Percentiles rank a stretch among this genome's conserved stretches.
These are phyloP conservation scores for Villa cingulata DNA, from an alignment of 2,888 invertebrate genomes.

Conservation along the genomic window DNA sequence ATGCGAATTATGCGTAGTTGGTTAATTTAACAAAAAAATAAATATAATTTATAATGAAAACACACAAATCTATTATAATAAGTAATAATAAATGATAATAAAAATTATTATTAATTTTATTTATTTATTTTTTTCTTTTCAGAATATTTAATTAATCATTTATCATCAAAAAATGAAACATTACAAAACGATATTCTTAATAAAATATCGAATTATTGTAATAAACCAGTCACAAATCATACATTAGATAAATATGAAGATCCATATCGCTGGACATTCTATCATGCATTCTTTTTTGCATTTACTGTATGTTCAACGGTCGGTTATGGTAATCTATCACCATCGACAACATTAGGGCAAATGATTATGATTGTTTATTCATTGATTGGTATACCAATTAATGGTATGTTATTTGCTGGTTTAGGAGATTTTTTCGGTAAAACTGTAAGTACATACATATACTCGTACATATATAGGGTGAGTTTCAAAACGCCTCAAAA, in stretches of 20 bases:
- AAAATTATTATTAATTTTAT: too few species aligned
- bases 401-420: slow-evolving; percentile 53
- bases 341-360: slow-evolving; percentile 64
- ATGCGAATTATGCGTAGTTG: too few species aligned
- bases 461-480: too few species aligned
- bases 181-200: slow-evolving; percentile 28
- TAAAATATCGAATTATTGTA: slow-evolving; percentile 57
- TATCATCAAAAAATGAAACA: slow-evolving; percentile 24
- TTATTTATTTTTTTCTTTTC: slow-evolving; percentile 11
- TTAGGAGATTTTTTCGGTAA: slow-evolving; percentile 75
- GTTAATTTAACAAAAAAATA: too few species aligned
- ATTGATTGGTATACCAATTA: slow-evolving; percentile 51
- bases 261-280: slow-evolving; percentile 70
- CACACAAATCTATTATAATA: too few species aligned
- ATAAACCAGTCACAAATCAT: slow-evolving; percentile 54
- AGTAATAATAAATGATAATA: too few species aligned
- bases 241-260: slow-evolving; percentile 46
- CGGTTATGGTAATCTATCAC: slow-evolving; percentile 82
- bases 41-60: too few species aligned
- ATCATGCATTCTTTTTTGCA: slow-evolving; percentile 82
- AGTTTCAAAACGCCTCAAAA: too few species aligned
- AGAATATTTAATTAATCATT: slow-evolving; percentile 29
- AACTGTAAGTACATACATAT: slow-evolving; percentile 45
- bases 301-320: slow-evolving; percentile 86
- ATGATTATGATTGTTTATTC: slow-evolving; percentile 81